Percentiles rank a stretch among this genome's conserved stretches.
Evolutionary conservation across 2,113 vertebrate species (phyloP).

Genomic region (Hiodon alosoides): DNA sequence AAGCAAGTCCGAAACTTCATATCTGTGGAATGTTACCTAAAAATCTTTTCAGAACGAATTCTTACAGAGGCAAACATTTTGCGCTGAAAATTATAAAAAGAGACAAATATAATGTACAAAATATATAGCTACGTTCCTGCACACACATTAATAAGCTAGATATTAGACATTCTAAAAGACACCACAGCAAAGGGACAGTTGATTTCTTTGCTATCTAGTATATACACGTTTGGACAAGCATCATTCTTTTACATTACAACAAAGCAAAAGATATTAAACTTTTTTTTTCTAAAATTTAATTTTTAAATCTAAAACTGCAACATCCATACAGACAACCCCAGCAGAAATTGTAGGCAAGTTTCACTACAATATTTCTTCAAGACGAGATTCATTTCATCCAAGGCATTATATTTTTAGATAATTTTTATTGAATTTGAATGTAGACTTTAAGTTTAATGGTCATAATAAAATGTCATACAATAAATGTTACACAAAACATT

Average conservation of each 20-base stretch:
- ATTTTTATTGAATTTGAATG: slow-evolving; percentile 40
- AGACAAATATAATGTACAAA: slow-evolving; percentile 96
- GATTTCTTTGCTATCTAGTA: slow-evolving; percentile 66
- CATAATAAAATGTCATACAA: slow-evolving; percentile 40
- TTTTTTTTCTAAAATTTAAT: slow-evolving; percentile 49
- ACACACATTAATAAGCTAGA: slow-evolving; percentile 91
- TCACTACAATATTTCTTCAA: slow-evolving; percentile 18
- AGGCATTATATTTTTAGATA: slow-evolving; percentile 33
- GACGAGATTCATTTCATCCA: slow-evolving; percentile 37
- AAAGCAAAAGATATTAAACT: slow-evolving; percentile 62
- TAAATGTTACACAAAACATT: slow-evolving; percentile 56
- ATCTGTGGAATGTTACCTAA: slow-evolving; percentile 55
- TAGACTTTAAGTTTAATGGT: slow-evolving; percentile 28
- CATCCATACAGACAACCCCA: slow-evolving; percentile 37
- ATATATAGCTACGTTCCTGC: slow-evolving; percentile 77
- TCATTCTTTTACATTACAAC: slow-evolving; percentile 65
- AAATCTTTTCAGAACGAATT: slow-evolving; percentile 21
- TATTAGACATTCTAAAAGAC: slow-evolving; percentile 83
- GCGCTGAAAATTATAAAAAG: slow-evolving; percentile 46
- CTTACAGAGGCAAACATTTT: slow-evolving; percentile 56
- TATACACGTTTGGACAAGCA: slow-evolving; percentile 67
- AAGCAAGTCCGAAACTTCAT: slow-evolving; percentile 86
- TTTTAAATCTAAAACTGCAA: slow-evolving; percentile 53
- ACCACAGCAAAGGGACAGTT: slow-evolving; percentile 73
- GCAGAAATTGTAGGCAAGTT: slow-evolving; percentile 3